These are phyloP conservation scores for Lasius fuliginosus DNA, from an alignment of 2,888 invertebrate species.

Conservation along the genomic window DNA sequence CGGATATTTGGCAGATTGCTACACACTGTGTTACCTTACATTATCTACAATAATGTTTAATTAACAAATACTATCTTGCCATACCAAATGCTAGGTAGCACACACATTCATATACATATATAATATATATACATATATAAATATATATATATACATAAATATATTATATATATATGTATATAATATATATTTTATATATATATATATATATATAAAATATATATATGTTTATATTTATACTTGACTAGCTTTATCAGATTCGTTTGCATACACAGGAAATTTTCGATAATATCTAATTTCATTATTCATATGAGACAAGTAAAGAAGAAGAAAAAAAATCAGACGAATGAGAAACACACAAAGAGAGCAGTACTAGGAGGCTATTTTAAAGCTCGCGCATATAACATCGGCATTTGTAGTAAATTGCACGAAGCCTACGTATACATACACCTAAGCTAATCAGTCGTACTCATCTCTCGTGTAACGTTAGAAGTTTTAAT, in stretches of 20 bases:
- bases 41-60: conserved; percentile 75
- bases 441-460: conserved; percentile 82
- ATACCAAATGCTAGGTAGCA: conserved; percentile 84
- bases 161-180: conserved; percentile 67
- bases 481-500: conserved; percentile 84
- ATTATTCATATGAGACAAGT: conserved; percentile 7
- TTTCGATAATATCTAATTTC: conserved; percentile 50
- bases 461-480: conserved; percentile 83
- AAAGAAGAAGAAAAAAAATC: conserved; percentile 39
- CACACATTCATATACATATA: conserved; percentile 68
- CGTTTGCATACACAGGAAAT: conserved; percentile 67
- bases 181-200: conserved; percentile 52
- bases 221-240: conserved; percentile 73
- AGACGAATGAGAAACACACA: conserved; percentile 48
- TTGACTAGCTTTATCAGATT: conserved; percentile 75
- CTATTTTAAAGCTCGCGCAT: conserved; percentile 69
- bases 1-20: conserved; percentile 79
- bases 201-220: conserved; percentile 39
- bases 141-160: conserved; percentile 55
- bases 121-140: conserved; percentile 38
- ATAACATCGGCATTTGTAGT: conserved; percentile 73
- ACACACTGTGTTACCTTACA: conserved; percentile 77
- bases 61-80: conserved; percentile 81
- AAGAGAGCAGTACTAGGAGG: conserved; percentile 51
- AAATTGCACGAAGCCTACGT: conserved; percentile 77